Evolutionary conservation across 2,797 vertebrate genomes (phyloP), one percentile per base, ranked within the genome.

Genomic region (Phaenicophaeus curvirostris): DNA sequence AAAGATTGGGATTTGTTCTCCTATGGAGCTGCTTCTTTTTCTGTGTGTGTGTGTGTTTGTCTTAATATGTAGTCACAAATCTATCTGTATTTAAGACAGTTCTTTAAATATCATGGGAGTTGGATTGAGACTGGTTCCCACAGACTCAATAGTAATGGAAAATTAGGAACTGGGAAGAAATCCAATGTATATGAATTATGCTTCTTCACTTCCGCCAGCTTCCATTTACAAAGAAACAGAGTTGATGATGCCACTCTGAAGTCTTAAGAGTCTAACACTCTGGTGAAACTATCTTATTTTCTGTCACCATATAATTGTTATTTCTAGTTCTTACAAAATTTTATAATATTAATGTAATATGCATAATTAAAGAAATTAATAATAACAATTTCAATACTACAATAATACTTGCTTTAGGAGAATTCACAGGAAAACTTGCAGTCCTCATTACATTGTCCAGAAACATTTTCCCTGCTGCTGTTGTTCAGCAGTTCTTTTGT

Each of bases 101-200:
- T 68, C 31, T 75, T 93, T 73, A 91, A 92, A 91, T 71, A 63
- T 15, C 76, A 79, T 62, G 89, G 89, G 85, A 96, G 84, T 37
- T 76, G 76, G 55, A 82, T 75, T 74, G 41, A 72, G 27, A 81
- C 37, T 21, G 89, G 53, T 93, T 96, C 91, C 81, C 78, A 92
- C 68, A 95, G 89, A 79, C 31, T 83, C 18, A 48, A 44, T 24
- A 68, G 55, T 92, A 94, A 88, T 84, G 37, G 63, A 87, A 95
- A 94, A 89, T 93, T 71, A 75, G 54, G 5, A 94, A 42, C 54
- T 79, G 73, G 85, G 84, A 93, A 80, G 58, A 87, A 82, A 63
- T 92, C 94, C 79, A 95, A 51, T 51, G 19, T 39, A 21, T 39
- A 94, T 85, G 67, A 80, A 67, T 68, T 75, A 86, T 67, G 50